These are phyloP conservation scores for Dichetophora obliterata DNA, from an alignment of 2,888 invertebrate genomes.

Conservation along the genomic window DNA sequence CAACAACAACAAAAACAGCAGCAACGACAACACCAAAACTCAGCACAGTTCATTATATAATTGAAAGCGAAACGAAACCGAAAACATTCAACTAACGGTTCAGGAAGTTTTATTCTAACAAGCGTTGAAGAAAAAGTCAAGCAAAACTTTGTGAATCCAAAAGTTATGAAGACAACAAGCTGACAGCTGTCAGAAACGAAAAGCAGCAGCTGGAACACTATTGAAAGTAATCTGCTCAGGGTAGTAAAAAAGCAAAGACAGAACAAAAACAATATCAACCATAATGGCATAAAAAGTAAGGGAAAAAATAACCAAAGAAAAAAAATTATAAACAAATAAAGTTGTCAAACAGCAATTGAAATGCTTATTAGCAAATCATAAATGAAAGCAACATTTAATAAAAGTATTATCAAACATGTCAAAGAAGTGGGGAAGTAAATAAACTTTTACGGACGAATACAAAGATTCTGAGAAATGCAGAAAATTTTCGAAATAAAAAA, in stretches of 20 bases:
- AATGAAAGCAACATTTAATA: not conserved
- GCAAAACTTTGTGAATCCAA: not conserved
- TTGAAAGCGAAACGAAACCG: not conserved
- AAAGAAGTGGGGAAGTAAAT: not conserved
- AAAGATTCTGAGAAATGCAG: not conserved
- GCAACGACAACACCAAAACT: conserved; percentile 5
- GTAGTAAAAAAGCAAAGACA: not conserved
- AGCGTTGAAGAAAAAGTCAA: not conserved
- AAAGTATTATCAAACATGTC: not conserved
- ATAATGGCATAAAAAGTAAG: not conserved
- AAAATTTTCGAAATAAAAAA: not conserved
- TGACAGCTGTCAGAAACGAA: conserved; percentile 3
- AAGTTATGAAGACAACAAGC: conserved; percentile 11
- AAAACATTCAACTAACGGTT: not conserved
- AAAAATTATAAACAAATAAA: not conserved
- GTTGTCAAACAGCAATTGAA: conserved; percentile 8
- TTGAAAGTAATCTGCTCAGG: not conserved
- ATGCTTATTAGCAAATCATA: conserved; percentile 11
- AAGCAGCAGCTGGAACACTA: not conserved
- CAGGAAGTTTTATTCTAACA: conserved; percentile 7
- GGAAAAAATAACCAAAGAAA: not conserved
- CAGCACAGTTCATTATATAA: conserved; percentile 22
- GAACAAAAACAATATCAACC: no score
- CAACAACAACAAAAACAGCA: conserved; percentile 19
- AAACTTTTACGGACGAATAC: not conserved